Evolutionary conservation across 2,113 vertebrate genomes (phyloP).

Genomic region (Coryphaenoides rupestris): DNA sequence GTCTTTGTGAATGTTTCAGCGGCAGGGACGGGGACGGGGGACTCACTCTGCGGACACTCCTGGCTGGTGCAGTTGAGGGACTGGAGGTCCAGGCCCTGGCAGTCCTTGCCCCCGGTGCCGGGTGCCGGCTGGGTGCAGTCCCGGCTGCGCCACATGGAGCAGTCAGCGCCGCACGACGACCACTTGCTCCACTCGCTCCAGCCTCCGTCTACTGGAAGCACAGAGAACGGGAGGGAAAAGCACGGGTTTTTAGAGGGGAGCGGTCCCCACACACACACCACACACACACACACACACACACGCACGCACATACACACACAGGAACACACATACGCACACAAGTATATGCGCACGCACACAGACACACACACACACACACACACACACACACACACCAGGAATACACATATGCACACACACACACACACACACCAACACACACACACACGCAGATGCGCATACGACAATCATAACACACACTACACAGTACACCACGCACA

Average conservation of each 20-base stretch:
- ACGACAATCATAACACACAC: too few relatives aligned
- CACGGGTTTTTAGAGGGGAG: too few relatives aligned
- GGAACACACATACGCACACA: background rate
- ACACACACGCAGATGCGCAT: background rate
- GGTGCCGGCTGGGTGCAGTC: slow-evolving; percentile 92
- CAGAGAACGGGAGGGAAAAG: slow-evolving; percentile 10
- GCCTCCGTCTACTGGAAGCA: slow-evolving; percentile 85
- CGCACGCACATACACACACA: background rate
- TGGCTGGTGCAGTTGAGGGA: slow-evolving; percentile 94
- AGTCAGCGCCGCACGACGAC: slow-evolving; percentile 89
- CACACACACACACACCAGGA: too few relatives aligned
- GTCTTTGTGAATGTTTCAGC: too few relatives aligned
- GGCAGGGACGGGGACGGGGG: too few relatives aligned
- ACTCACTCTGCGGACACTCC: slow-evolving; percentile 93
- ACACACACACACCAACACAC: too few relatives aligned
- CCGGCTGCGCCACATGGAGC: slow-evolving; percentile 92
- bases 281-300: slow-evolving; percentile 2
- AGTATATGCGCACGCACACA: background rate
- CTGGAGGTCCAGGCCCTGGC: slow-evolving; percentile 86
- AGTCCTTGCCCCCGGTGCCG: slow-evolving; percentile 90
- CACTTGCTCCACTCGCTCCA: slow-evolving; percentile 98
- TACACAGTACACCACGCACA: too few relatives aligned
- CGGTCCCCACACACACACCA: background rate
- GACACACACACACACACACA: too few relatives aligned
- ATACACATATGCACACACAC: too few relatives aligned